These are phyloP conservation scores for Melanostoma mellinum DNA, from an alignment of 2,888 invertebrate species.

Conservation along the genomic window DNA sequence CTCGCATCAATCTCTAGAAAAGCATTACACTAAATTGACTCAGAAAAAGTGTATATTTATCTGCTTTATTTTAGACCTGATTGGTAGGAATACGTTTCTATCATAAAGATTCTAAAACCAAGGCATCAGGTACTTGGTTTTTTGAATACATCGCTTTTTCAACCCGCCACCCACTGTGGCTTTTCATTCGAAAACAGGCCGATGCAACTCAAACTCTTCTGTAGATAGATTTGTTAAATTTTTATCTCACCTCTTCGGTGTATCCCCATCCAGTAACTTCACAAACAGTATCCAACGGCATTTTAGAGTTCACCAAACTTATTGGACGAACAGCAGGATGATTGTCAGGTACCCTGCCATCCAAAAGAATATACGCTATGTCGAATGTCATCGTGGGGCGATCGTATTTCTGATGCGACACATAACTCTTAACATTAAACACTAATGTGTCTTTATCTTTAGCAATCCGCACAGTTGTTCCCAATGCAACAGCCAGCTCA, in stretches of 20 bases:
- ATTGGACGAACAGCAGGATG: slow-evolving; percentile 55
- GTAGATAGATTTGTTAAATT: no score
- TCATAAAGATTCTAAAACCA: no score
- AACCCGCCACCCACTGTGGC: no score
- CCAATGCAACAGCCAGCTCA: slow-evolving; percentile 38
- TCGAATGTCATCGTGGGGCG: slow-evolving; percentile 38
- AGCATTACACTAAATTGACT: no score
- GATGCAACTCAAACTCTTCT: no score
- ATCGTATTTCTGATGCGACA: slow-evolving; percentile 39
- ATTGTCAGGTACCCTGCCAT: slow-evolving; percentile 34
- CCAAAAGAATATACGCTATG: slow-evolving; percentile 64
- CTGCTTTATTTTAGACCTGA: no score
- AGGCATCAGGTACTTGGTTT: no score
- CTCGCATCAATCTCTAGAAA: no score
- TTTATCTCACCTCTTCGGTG: slow-evolving; percentile 42
- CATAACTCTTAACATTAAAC: slow-evolving; percentile 26
- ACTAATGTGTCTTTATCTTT: slow-evolving; percentile 38
- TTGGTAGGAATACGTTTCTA: no score
- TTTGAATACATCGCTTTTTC: no score
- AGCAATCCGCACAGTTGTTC: slow-evolving; percentile 24
- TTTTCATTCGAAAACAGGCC: no score
- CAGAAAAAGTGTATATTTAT: no score
- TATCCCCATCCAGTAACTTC: slow-evolving; percentile 67
- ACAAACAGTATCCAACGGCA: slow-evolving; percentile 42
- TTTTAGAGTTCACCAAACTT: slow-evolving; percentile 2